phyloP scores from a whole-genome alignment of 2,113 vertebrate species.

The Nannospalax galili region DNA sequence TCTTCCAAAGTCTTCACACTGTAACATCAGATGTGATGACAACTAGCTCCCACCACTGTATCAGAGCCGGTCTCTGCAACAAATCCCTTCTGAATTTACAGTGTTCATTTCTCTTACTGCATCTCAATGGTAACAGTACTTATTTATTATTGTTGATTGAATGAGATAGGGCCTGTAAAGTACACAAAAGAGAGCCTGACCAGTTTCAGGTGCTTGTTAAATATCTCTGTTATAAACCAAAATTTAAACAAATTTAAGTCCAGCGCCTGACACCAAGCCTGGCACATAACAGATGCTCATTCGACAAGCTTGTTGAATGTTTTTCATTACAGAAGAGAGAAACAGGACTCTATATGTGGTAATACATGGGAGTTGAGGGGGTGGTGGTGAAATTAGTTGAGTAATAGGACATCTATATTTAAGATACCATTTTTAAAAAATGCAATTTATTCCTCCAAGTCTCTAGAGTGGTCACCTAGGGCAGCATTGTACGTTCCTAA shows the following conservation, averaged over 20 bases:
- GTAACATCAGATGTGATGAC: not conserved
- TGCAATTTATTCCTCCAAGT: constrained; percentile 27
- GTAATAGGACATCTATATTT: too few species aligned
- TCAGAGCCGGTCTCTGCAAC: not conserved
- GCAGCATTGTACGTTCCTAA: constrained; percentile 49
- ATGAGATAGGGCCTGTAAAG: not conserved
- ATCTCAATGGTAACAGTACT: not conserved
- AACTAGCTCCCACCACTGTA: not conserved
- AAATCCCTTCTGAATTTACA: not conserved
- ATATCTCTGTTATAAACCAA: not conserved
- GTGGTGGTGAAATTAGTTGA: too few species aligned
- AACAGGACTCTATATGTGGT: constrained; percentile 53
- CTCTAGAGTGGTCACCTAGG: constrained; percentile 44
- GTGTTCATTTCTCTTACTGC: not conserved
- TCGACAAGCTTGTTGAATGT: constrained; percentile 53
- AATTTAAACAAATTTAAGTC: not conserved
- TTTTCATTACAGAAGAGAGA: constrained; percentile 62
- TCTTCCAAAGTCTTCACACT: not conserved
- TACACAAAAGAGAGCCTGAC: not conserved
- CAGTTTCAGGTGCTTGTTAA: not conserved
- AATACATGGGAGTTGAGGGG: constrained; percentile 64
- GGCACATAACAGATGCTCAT: constrained; percentile 38
- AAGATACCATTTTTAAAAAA: too few species aligned
- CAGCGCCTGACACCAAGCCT: not conserved
- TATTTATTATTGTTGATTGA: not conserved